Percentiles rank a stretch among this genome's conserved stretches.
These are phyloP conservation scores for Melipona quadrifasciata DNA, from an alignment of 1,140 invertebrate species.

Conservation along the genomic window DNA sequence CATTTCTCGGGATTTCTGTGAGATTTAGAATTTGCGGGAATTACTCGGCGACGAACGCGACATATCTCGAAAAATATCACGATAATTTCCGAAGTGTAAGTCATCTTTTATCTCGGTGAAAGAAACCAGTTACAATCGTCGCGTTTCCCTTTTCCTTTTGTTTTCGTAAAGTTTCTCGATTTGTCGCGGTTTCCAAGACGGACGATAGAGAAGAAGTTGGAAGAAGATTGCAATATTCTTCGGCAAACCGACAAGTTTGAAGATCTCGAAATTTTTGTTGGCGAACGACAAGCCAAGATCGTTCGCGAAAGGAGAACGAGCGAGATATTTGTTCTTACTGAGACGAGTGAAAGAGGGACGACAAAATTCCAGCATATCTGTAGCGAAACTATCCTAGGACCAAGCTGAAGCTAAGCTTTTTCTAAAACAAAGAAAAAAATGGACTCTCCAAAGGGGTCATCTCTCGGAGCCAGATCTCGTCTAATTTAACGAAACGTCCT, in stretches of 20 bases:
- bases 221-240: background rate
- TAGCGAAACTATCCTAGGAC: constrained; percentile 47
- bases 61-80: no score
- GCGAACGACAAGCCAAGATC: background rate
- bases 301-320: background rate
- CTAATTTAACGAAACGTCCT: constrained; percentile 16
- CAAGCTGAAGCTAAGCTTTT: constrained; percentile 57
- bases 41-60: background rate
- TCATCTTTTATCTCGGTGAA: no score
- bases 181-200: background rate
- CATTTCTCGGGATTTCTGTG: no score
- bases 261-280: background rate
- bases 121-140: background rate
- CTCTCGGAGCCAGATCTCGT: background rate
- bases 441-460: background rate
- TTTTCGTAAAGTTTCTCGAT: no score
- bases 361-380: constrained; percentile 42
- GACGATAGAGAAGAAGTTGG: no score
- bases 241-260: fast-evolving
- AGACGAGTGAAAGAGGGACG: no score
- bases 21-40: no score
- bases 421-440: constrained; percentile 11
- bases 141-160: no score
- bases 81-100: no score
- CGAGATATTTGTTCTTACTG: background rate